Conservation (phyloP, 1,140 invertebrate species). For the Drosophila carrolli region DNA sequence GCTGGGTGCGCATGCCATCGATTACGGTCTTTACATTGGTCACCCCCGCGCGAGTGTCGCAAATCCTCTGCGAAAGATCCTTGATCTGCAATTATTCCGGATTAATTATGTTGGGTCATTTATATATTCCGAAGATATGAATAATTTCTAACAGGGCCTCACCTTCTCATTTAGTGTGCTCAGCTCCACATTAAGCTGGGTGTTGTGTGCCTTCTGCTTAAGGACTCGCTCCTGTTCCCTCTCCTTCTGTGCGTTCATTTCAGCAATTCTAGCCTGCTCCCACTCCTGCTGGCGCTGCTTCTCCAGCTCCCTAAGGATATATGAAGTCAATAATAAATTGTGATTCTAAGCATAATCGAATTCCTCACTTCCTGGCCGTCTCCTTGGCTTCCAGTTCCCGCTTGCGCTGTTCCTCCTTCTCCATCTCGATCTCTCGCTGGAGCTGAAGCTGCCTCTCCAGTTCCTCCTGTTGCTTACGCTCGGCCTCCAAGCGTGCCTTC, state of each 20-base stretch:
- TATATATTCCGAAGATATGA: too few relatives aligned
- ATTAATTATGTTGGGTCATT: background rate
- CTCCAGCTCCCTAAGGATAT: constrained; percentile 92
- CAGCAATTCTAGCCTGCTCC: constrained; percentile 96
- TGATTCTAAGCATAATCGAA: fast-evolving
- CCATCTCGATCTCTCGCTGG: constrained; percentile 92
- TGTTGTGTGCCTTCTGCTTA: constrained; percentile 95
- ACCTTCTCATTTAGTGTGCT: constrained; percentile 90
- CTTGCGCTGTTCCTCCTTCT: constrained; percentile 92
- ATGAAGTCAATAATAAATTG: background rate
- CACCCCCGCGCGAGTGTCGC: constrained; percentile 94
- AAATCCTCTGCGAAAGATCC: constrained; percentile 94
- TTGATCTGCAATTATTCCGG: constrained; percentile 85
- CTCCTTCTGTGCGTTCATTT: constrained; percentile 93
- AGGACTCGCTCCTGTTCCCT: constrained; percentile 95
- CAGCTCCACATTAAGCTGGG: constrained; percentile 88
- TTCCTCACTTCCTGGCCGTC: constrained; percentile 88
- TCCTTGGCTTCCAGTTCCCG: constrained; percentile 92
- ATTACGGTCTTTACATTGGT: constrained; percentile 97
- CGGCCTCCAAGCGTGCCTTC: constrained; percentile 88
- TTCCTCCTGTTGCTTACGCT: constrained; percentile 88
- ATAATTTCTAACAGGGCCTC: too few relatives aligned
- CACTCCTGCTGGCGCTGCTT: constrained; percentile 97
- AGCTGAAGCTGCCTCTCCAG: constrained; percentile 85
- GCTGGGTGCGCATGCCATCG: constrained; percentile 96